A percentile compares a stretch with the other conserved stretches of the same genome.
Evolutionary conservation across 1,140 invertebrate species (phyloP).

Genomic region (Zaprionus camerounensis): DNA sequence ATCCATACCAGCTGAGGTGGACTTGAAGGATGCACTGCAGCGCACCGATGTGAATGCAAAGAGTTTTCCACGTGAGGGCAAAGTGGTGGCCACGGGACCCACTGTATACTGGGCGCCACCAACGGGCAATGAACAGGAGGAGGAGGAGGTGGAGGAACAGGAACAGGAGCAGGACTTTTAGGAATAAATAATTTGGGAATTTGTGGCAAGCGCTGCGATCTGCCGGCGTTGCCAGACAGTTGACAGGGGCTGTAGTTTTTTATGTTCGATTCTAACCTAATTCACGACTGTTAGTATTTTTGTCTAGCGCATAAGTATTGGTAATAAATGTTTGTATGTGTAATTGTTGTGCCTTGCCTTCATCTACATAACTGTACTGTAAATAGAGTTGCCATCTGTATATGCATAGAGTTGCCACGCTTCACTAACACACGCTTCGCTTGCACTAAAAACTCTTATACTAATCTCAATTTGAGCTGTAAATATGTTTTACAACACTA

Average conservation of each 20-base stretch:
- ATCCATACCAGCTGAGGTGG: constrained; percentile 86
- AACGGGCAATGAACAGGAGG: constrained; percentile 44
- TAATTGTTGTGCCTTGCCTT: constrained; percentile 68
- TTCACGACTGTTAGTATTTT: constrained; percentile 57
- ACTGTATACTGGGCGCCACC: constrained; percentile 87
- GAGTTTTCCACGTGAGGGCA: constrained; percentile 85
- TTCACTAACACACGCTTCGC: constrained; percentile 2
- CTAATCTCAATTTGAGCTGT: constrained; percentile 51
- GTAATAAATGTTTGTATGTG: constrained; percentile 74
- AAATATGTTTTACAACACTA: constrained; percentile 63
- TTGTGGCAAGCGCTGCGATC: constrained; percentile 6
- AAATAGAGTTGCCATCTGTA: constrained; percentile 10
- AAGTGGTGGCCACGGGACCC: constrained; percentile 88
- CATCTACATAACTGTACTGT: constrained; percentile 28
- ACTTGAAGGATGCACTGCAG: constrained; percentile 84
- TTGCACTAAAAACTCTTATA: constrained; percentile 28
- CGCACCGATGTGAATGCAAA: constrained; percentile 64
- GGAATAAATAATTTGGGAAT: constrained; percentile 26
- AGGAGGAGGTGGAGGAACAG: constrained; percentile 15
- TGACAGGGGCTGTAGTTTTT: constrained; percentile 13
- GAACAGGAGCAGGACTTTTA: constrained; percentile 46
- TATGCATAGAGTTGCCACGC: background rate
- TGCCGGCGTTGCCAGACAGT: constrained; percentile 25
- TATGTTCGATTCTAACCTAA: constrained; percentile 45
- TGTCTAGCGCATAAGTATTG: constrained; percentile 51